Evolutionary conservation across 2,888 invertebrate genomes (phyloP), one percentile per base, ranked within the genome.

Genomic region (Phengaris alcon): DNA sequence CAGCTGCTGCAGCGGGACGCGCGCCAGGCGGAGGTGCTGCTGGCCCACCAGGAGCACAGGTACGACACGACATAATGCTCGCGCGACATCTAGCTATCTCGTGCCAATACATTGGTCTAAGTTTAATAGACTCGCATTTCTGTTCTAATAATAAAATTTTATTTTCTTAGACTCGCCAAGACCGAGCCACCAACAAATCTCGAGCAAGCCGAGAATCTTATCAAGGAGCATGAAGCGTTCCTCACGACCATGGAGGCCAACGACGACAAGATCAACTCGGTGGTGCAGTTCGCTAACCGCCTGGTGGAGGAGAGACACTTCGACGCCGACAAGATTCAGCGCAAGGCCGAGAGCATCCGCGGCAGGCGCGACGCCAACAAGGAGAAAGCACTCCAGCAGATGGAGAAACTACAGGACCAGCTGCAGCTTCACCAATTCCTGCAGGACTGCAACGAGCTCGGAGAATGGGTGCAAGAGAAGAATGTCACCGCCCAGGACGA

Each of bases 241-340:
- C 96, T 99, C 83, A 99, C 99, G 0, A 99, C 99, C 6, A 99
- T 99, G 98, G 99, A 99, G 89, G 99, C 99, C 13, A 99, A 99
- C 91, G 99, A 99, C 88, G 99, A 99, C 87, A 99, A 99, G 93
- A 98, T 99, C 86, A 99, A 99, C 88, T 97, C 97, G 0, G 97
- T 99, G 68, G 97, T 98, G 0, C 97, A 98, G 87, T 99, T 99
- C 87, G 98, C 99, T 78, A 96, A 97, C 83, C 95, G 98, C 15
- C 94, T 98, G 35, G 97, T 97, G 78, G 98, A 98, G 82, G 98
- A 98, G 84, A 96, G 97, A 64, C 99, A 99, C 93, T 99, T 98
- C 88, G 99, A 98, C 81, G 96, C 97, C 4, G 99, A 99, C 86
- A 99, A 99, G 90, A 98, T 99, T 78, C 97, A 97, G 82, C 98